Evolutionary conservation across 64 coral and sea anemone genomes (phyloP).

Genomic region (Platygyra sinensis): DNA sequence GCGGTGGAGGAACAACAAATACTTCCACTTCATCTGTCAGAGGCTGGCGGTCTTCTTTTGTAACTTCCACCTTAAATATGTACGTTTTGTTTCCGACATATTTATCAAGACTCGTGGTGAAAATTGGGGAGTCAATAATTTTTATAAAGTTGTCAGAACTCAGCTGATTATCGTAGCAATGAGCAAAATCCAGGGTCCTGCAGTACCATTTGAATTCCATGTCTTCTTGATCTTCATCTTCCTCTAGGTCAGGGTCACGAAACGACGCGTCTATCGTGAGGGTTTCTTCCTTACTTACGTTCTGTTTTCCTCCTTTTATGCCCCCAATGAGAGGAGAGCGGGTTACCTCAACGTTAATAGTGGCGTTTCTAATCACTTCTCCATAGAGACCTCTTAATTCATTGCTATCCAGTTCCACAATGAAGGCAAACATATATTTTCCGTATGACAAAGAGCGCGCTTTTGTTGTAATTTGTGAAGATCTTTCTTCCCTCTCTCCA

Average conservation of each 20-base stretch:
- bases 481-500: background rate
- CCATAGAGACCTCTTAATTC: slow-evolving; percentile 44
- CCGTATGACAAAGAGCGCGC: slow-evolving; percentile 40
- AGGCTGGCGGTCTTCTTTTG: slow-evolving; percentile 5
- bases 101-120: slow-evolving; percentile 12
- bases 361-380: background rate
- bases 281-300: slow-evolving; percentile 1
- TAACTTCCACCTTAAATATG: slow-evolving; percentile 38
- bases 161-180: slow-evolving; percentile 14
- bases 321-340: slow-evolving; percentile 8
- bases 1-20: slow-evolving; percentile 36
- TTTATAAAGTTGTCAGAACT: background rate
- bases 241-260: slow-evolving; percentile 38
- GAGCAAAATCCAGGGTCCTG: slow-evolving; percentile 8
- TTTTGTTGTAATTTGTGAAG: background rate
- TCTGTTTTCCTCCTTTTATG: slow-evolving; percentile 1
- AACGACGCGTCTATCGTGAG: slow-evolving; percentile 35
- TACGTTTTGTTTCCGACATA: slow-evolving; percentile 41
- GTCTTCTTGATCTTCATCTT: background rate
- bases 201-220: slow-evolving; percentile 55
- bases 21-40: slow-evolving; percentile 26
- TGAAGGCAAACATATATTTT: slow-evolving; percentile 9
- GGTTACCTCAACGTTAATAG: background rate
- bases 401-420: slow-evolving; percentile 5
- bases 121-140: background rate